phyloP scores from a whole-genome alignment of 2,797 vertebrate genomes.

The Thaleichthys pacificus region DNA sequence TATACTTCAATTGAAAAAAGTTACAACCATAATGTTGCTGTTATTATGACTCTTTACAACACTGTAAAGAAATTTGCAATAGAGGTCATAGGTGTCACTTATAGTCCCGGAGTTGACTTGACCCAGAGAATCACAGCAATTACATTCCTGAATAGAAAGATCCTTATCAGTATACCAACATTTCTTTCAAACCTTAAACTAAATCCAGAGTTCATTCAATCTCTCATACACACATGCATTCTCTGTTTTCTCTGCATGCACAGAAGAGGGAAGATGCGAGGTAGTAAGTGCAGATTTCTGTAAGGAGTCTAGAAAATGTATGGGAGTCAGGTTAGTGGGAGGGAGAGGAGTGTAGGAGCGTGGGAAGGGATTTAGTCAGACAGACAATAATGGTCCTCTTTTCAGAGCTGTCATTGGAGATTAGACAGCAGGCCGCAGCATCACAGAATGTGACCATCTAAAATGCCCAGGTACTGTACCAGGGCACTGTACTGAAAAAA shows the following conservation, averaged over 20 bases:
- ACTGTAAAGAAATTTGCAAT: background rate
- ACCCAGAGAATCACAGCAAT: background rate
- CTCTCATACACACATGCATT: slow-evolving; percentile 29
- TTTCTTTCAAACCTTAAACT: slow-evolving; percentile 3
- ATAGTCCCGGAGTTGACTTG: background rate
- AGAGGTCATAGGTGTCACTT: no score
- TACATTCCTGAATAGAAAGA: slow-evolving; percentile 16
- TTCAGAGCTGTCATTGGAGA: slow-evolving; percentile 59
- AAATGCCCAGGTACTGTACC: slow-evolving; percentile 42
- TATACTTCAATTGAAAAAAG: background rate
- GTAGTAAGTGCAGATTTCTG: slow-evolving; percentile 44
- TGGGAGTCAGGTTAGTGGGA: background rate
- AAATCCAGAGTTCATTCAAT: slow-evolving; percentile 37
- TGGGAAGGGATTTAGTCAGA: slow-evolving; percentile 52
- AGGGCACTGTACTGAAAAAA: slow-evolving; percentile 49
- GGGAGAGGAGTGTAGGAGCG: slow-evolving; percentile 27
- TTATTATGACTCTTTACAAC: background rate
- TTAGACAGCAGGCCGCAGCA: slow-evolving; percentile 58
- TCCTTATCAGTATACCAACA: slow-evolving; percentile 14
- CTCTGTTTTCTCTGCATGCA: slow-evolving; percentile 17
- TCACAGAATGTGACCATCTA: slow-evolving; percentile 57
- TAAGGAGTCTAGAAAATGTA: slow-evolving; percentile 33
- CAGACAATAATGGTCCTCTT: slow-evolving; percentile 56
- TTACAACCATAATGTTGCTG: background rate
- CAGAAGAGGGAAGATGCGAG: slow-evolving; percentile 21